Base-by-base conservation (phyloP, 2,113 vertebrate species). In the Sialia sialis region DNA sequence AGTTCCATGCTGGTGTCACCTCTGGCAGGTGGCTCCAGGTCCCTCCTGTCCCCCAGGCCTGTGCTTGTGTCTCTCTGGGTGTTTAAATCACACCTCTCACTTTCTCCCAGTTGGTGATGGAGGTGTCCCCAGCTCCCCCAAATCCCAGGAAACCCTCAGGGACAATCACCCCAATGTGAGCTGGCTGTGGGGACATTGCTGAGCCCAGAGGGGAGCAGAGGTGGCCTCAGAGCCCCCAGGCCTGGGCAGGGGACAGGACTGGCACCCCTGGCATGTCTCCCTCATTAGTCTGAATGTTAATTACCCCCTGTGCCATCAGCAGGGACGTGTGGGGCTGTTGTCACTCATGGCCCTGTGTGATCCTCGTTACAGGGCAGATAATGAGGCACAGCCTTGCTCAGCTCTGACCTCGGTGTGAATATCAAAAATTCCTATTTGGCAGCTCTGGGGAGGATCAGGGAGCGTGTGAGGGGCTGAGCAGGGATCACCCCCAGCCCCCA, bases 241-340 rank as follows among this genome's bases (percentile, higher is more conserved):
- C 75, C 7, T 0, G 2, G 36, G 30, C 41, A 52, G 43, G 13
- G 16, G 51, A 32, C 2, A 10, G 43, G 59, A 44, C 51, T 82
- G 66, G n/a, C 19, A 77, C 54, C 44, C 48, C 64, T 64, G 23
- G 46, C 0, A 0, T 11, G 39, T 51, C 4, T 0, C 46, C 3
- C 5, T 82, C 21, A 4, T 90, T 64, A 64, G 38, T 34, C 77
- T 5, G 26, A 54, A 72, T 9, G 6, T 19, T 82, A 39, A 90
- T 92, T 44, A 39, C 82, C 51, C 2, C 0, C 63, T 10, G 44
- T 3, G 26, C 56, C 18, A 36, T 19, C 49, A 9, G 69, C 5
- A 6, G 59, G 72, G 67, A 5, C 3, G 5, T 19, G 26, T 30
- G 34, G 58, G 54, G 77, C 43, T 1, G 7, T 13, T 29, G 86